A percentile compares a stretch with the other conserved stretches of the same genome.
These are phyloP conservation scores for Catonia carolina DNA, from an alignment of 2,888 invertebrate species.

Conservation along the genomic window DNA sequence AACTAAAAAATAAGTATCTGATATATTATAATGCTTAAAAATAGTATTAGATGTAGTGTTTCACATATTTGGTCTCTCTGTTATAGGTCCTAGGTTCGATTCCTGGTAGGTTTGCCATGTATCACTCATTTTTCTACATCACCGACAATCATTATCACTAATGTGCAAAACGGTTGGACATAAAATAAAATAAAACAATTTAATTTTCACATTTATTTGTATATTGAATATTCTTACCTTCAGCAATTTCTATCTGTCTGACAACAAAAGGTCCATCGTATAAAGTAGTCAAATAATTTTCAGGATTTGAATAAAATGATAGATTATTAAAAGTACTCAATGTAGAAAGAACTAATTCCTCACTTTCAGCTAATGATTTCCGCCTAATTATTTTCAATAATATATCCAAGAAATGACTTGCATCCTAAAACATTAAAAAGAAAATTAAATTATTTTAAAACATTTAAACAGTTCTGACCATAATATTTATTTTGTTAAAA, in stretches of 20 bases:
- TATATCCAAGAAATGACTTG: slow-evolving; percentile 39
- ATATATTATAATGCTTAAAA: too few species aligned
- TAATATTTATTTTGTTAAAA: background rate
- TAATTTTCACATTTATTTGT: too few species aligned
- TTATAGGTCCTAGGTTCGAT: too few species aligned
- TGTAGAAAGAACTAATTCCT: slow-evolving; percentile 69
- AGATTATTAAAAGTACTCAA: slow-evolving; percentile 79
- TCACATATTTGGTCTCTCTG: too few species aligned
- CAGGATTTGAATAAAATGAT: slow-evolving; percentile 61
- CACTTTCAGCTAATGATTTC: slow-evolving; percentile 49
- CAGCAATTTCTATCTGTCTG: slow-evolving; percentile 46
- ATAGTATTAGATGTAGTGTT: too few species aligned
- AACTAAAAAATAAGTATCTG: too few species aligned
- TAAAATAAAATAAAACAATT: too few species aligned
- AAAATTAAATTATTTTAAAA: background rate
- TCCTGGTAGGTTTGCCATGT: too few species aligned
- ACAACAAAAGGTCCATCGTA: slow-evolving; percentile 44
- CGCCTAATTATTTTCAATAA: slow-evolving; percentile 40
- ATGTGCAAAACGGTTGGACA: too few species aligned
- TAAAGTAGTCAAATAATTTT: slow-evolving; percentile 37
- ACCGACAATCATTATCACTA: too few species aligned
- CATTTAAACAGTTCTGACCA: background rate
- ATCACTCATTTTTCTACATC: too few species aligned
- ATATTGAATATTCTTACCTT: too few species aligned
- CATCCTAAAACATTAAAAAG: slow-evolving; percentile 24